Evolutionary conservation across 2,888 invertebrate genomes (phyloP).

Genomic region (Brassicogethes aeneus): DNA sequence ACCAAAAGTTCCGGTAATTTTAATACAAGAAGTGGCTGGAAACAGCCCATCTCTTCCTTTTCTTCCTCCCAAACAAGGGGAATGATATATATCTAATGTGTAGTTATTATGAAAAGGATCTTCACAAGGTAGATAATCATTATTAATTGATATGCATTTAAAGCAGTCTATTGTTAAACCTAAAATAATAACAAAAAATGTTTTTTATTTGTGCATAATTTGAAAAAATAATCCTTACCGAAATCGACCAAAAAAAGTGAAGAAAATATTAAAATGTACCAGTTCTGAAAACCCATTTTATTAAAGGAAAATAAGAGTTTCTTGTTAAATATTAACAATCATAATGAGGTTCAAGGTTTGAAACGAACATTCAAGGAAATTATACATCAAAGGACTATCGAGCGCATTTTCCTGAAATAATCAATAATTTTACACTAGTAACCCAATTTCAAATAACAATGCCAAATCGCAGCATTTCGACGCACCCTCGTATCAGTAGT

Average conservation of each 20-base stretch:
- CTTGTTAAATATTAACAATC: background rate
- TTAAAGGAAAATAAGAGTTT: background rate
- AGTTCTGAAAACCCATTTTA: background rate
- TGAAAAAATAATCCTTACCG: background rate
- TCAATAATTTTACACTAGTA: slow-evolving; percentile 8
- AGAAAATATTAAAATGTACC: background rate
- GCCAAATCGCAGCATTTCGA: too few relatives aligned
- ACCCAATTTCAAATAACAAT: too few relatives aligned
- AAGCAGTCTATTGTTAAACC: slow-evolving; percentile 70
- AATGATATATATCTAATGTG: slow-evolving; percentile 71
- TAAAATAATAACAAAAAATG: too few relatives aligned
- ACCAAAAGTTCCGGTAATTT: slow-evolving; percentile 89
- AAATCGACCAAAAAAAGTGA: background rate
- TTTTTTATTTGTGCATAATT: too few relatives aligned
- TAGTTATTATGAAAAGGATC: slow-evolving; percentile 94
- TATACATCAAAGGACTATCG: background rate
- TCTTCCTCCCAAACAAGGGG: slow-evolving; percentile 90
- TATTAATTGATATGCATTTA: slow-evolving; percentile 90
- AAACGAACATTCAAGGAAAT: background rate
- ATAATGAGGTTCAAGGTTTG: background rate
- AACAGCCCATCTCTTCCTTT: slow-evolving; percentile 89
- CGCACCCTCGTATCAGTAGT: background rate
- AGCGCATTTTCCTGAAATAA: slow-evolving; percentile 8
- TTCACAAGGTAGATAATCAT: slow-evolving; percentile 79
- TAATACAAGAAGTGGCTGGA: slow-evolving; percentile 95